Conservation (phyloP, 2,888 invertebrate genomes). For the Leptopterna dolabrata region DNA sequence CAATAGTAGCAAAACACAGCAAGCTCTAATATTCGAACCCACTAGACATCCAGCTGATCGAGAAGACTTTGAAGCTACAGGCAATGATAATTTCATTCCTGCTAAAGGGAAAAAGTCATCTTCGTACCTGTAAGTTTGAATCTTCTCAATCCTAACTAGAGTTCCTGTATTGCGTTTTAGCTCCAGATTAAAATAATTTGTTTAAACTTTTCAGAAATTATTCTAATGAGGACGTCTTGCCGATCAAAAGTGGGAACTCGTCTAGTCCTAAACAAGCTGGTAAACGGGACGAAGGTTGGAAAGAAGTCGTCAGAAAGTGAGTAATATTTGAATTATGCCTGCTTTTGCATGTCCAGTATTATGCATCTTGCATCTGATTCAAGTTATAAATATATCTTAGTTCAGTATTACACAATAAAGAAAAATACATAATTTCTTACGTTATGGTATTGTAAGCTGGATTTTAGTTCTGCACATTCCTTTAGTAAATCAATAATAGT, state of each 20-base stretch:
- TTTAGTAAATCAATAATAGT: too few relatives aligned
- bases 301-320: constrained; percentile 91
- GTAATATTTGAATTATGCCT: constrained; percentile 59
- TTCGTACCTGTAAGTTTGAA: constrained; percentile 64
- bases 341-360: background rate
- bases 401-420: too few relatives aligned
- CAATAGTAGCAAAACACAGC: constrained; percentile 32
- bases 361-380: background rate
- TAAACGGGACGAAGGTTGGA: constrained; percentile 93
- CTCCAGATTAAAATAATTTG: background rate
- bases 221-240: constrained; percentile 34
- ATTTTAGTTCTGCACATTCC: too few relatives aligned
- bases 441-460: too few relatives aligned
- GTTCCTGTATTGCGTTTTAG: background rate
- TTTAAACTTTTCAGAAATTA: constrained; percentile 28
- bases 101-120: constrained; percentile 65
- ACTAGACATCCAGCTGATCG: constrained; percentile 78
- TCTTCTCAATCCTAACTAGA: background rate
- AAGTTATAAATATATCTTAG: too few relatives aligned
- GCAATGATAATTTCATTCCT: constrained; percentile 73
- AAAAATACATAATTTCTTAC: too few relatives aligned
- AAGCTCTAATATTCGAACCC: constrained; percentile 75
- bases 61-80: constrained; percentile 79
- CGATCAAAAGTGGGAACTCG: constrained; percentile 39
- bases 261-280: constrained; percentile 76